Percentiles rank a stretch among this genome's conserved stretches.
These are phyloP conservation scores for Coremacera marginata DNA, from an alignment of 2,888 invertebrate genomes.

Conservation along the genomic window DNA sequence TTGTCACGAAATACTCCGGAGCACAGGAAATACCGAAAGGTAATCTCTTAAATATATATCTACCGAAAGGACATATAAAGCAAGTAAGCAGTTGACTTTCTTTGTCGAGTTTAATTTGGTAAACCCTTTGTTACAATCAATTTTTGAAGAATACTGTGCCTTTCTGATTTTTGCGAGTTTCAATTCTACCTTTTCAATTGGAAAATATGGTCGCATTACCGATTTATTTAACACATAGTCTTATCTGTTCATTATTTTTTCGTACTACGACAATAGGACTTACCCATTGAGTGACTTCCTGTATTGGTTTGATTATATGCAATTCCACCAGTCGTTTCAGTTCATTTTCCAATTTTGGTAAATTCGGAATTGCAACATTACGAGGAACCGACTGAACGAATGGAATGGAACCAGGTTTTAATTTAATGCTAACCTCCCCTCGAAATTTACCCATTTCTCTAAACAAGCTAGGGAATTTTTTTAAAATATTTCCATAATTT, in stretches of 20 bases:
- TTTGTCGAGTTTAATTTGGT: conserved; percentile 37
- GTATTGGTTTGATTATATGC: conserved; percentile 26
- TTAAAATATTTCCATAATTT: conserved; percentile 2
- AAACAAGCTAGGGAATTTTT: conserved; percentile 34
- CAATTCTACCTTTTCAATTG: conserved; percentile 18
- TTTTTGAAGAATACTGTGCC: conserved; percentile 36
- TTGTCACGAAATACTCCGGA: no score
- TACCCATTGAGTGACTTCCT: conserved; percentile 33
- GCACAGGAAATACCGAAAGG: conserved; percentile 37
- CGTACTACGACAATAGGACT: conserved; percentile 32
- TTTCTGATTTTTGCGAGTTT: no score
- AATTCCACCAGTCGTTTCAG: conserved; percentile 11
- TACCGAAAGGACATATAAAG: conserved; percentile 31
- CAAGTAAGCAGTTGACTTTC: no score
- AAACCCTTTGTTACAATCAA: conserved; percentile 26
- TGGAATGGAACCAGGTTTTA: conserved; percentile 26
- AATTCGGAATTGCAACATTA: conserved; percentile 11
- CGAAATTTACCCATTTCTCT: conserved; percentile 30
- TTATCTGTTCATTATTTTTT: conserved; percentile 20
- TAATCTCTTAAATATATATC: conserved; percentile 35
- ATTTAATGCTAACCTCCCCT: conserved; percentile 32
- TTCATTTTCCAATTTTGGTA: conserved; percentile 29
- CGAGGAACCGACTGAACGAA: conserved; percentile 34
- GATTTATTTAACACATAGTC: conserved; percentile 28
- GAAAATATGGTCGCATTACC: conserved; percentile 29